Conservation (phyloP, 2,888 invertebrate species). For the Dolichopus griseipennis region DNA sequence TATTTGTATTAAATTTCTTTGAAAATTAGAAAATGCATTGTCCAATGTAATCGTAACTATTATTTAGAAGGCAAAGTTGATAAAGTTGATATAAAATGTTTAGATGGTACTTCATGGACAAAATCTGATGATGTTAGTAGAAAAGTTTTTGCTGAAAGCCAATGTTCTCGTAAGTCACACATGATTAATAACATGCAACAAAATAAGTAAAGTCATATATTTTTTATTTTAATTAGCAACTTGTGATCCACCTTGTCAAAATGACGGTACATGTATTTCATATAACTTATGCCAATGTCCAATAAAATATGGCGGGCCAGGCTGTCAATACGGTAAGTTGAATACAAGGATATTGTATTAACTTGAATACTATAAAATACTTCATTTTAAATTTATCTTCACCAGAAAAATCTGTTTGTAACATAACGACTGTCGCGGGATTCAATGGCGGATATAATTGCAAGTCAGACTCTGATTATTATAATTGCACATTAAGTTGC, state of each 20-base stretch:
- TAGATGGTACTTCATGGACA: neutral
- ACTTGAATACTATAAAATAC: no score
- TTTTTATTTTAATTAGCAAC: constrained; percentile 38
- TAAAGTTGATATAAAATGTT: neutral
- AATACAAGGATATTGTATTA: no score
- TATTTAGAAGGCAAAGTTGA: neutral
- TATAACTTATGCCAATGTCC: constrained; percentile 73
- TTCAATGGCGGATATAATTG: constrained; percentile 75
- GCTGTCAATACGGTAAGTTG: constrained; percentile 36
- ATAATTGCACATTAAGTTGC: constrained; percentile 59
- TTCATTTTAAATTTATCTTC: constrained; percentile 39
- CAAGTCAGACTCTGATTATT: constrained; percentile 50
- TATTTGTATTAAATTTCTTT: no score
- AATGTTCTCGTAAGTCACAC: neutral
- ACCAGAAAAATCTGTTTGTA: constrained; percentile 47
- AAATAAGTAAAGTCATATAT: neutral
- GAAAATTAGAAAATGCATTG: neutral
- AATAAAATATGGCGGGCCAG: constrained; percentile 47
- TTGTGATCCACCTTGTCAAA: constrained; percentile 63
- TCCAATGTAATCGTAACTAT: neutral
- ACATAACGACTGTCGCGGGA: constrained; percentile 46
- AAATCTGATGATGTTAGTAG: accelerated
- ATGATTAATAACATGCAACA: no score
- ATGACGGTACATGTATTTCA: constrained; percentile 73
- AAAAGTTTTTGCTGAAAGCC: neutral